Evolutionary conservation across 1,140 invertebrate genomes (phyloP), one percentile per base, ranked within the genome.

Genomic region (Tenebrio molitor): DNA sequence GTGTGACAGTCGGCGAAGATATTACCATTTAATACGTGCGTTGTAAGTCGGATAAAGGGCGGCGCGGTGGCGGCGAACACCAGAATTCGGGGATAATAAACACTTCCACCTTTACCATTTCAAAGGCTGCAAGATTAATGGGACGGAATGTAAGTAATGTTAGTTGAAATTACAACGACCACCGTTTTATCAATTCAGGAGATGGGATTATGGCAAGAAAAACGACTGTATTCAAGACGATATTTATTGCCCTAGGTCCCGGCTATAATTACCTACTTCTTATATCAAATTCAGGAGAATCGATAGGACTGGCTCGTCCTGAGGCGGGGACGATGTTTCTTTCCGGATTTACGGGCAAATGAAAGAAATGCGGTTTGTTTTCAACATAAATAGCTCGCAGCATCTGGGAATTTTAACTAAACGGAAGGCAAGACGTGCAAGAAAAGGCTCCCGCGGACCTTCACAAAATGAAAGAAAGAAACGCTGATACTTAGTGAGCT

Each of bases 31-130:
- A 58, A 58, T 58, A 58, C 50, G 50, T 58, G 50, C n/a, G 50
- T 29, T 58, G 50, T 58, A 29, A 58, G 50, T 29, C 23, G 10
- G 46, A 53, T 53, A 53, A 53, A 53, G 46, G 62, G 25, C 7
- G 62, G 17, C 15, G 16, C 14, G 25, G 62, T 16, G 33, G 3
- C n/a, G 8, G 34, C 21, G 16, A 64, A 29, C 10, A 64, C 6
- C 39, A n/a, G 8, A 65, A 65, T 65, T 65, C 10, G 62, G 34
- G 34, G 62, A 65, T 65, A 65, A 65, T 65, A 65, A 65, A 65
- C 62, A 65, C 62, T 58, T 58, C 50, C 50, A 58, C 50, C 50
- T 58, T 50, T 58, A 58, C 23, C 50, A 58, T 58, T 58, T 58
- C 50, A 58, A 58, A 58, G 50, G 50, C 42, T 46, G 36, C 50